Percentiles rank a stretch among this genome's conserved stretches.
Conservation (phyloP, 2,113 vertebrate species). For the Argyrosomus japonicus region DNA sequence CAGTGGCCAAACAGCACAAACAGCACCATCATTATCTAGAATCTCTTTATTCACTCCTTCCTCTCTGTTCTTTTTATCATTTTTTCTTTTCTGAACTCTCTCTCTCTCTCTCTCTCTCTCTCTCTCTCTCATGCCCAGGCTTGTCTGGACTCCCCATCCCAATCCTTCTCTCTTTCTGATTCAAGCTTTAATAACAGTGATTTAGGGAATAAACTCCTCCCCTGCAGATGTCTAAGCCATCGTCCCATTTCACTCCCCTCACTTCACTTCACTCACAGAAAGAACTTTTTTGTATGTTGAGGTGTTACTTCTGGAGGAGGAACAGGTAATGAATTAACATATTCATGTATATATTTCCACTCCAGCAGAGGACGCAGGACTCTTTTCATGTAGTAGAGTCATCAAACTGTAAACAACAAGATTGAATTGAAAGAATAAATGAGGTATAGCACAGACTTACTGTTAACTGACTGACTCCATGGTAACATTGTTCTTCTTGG, state of each 20-base stretch:
- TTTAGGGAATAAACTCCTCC: constrained; percentile 76
- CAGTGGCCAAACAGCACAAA: too few relatives aligned
- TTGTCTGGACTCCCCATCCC: constrained; percentile 47
- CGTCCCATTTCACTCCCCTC: constrained; percentile 1
- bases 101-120: constrained; percentile 1
- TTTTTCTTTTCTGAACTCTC: neutral
- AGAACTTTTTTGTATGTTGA: neutral
- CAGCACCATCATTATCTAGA: neutral
- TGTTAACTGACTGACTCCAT: too few relatives aligned
- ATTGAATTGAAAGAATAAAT: too few relatives aligned
- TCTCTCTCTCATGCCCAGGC: constrained; percentile 54
- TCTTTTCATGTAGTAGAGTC: too few relatives aligned
- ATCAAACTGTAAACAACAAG: too few relatives aligned
- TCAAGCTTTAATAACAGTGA: constrained; percentile 74
- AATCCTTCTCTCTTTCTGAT: constrained; percentile 50
- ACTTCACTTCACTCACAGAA: constrained; percentile 37
- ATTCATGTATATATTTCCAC: too few relatives aligned
- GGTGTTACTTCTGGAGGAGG: neutral
- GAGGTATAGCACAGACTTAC: too few relatives aligned
- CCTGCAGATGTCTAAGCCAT: constrained; percentile 72
- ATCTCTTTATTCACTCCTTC: neutral
- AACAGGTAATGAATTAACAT: neutral
- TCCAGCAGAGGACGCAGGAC: too few relatives aligned
- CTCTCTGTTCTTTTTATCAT: neutral
- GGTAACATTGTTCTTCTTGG: too few relatives aligned